These are phyloP conservation scores for Leptodactylus fallax DNA, from an alignment of 2,797 vertebrate species.

Conservation along the genomic window DNA sequence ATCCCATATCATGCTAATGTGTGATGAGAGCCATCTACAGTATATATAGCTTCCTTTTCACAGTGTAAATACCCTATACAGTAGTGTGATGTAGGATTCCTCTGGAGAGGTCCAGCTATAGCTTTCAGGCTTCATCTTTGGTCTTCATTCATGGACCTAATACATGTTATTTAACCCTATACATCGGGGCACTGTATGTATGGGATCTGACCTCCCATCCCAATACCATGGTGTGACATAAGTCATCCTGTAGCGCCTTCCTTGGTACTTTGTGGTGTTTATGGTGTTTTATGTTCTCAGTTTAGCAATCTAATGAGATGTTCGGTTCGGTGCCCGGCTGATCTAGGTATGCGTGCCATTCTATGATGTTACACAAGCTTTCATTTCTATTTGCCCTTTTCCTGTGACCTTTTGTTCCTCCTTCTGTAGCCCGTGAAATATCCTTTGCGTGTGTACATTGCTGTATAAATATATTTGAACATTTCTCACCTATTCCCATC, in stretches of 20 bases:
- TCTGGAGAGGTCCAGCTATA: no score
- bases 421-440: conserved; percentile 20
- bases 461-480: conserved; percentile 14
- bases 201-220: no score
- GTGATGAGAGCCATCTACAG: no score
- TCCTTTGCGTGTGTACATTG: conserved; percentile 36
- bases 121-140: no score
- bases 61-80: no score
- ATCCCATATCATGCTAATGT: no score
- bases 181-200: no score
- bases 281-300: neutral
- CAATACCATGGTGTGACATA: no score
- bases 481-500: conserved; percentile 11
- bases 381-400: conserved; percentile 12
- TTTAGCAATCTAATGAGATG: neutral
- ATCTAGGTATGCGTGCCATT: neutral
- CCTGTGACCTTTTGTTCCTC: conserved; percentile 1
- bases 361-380: conserved; percentile 24
- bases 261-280: conserved; percentile 10
- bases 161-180: no score
- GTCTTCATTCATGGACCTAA: no score
- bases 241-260: neutral
- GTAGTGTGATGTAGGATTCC: no score
- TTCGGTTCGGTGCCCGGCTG: neutral
- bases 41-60: no score